These are phyloP conservation scores for Toxostoma redivivum DNA, from an alignment of 2,113 vertebrate species.

Conservation along the genomic window DNA sequence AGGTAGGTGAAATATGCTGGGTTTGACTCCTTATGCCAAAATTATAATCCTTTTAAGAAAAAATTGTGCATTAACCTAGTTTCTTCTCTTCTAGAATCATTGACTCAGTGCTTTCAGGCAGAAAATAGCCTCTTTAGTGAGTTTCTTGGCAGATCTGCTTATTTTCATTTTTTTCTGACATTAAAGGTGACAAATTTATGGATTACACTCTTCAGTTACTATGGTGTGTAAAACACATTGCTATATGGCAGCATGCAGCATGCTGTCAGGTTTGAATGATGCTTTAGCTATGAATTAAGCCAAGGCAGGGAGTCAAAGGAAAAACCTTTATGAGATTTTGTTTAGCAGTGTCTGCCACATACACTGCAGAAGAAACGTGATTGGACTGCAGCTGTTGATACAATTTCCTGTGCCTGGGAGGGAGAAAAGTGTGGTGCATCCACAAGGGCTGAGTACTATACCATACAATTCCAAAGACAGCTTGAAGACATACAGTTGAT, in stretches of 20 bases:
- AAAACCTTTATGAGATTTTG: not conserved
- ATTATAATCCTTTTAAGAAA: not conserved
- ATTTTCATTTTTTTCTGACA: constrained; percentile 36
- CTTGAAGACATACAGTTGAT: constrained; percentile 92
- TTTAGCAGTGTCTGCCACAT: constrained; percentile 10
- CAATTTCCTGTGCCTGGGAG: constrained; percentile 84
- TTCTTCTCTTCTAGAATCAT: constrained; percentile 56
- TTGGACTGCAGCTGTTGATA: constrained; percentile 70
- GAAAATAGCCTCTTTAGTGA: constrained; percentile 45
- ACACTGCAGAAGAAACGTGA: constrained; percentile 14
- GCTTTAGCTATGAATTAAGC: constrained; percentile 6
- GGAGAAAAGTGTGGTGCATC: constrained; percentile 67
- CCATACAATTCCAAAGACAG: constrained; percentile 80
- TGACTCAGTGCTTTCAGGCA: constrained; percentile 37
- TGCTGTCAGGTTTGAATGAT: constrained; percentile 25
- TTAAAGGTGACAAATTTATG: constrained; percentile 75
- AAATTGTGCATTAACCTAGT: not conserved
- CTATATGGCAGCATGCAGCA: constrained; percentile 12
- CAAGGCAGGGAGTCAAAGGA: not conserved
- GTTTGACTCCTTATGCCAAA: not conserved
- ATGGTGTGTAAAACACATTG: constrained; percentile 40
- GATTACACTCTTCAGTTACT: constrained; percentile 69
- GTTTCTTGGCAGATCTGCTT: constrained; percentile 32
- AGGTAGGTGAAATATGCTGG: not conserved
- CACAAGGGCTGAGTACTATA: constrained; percentile 66